Evolutionary conservation across 2,113 vertebrate species (phyloP), one percentile per base, ranked within the genome.

Genomic region (Thalassoma bifasciatum): DNA sequence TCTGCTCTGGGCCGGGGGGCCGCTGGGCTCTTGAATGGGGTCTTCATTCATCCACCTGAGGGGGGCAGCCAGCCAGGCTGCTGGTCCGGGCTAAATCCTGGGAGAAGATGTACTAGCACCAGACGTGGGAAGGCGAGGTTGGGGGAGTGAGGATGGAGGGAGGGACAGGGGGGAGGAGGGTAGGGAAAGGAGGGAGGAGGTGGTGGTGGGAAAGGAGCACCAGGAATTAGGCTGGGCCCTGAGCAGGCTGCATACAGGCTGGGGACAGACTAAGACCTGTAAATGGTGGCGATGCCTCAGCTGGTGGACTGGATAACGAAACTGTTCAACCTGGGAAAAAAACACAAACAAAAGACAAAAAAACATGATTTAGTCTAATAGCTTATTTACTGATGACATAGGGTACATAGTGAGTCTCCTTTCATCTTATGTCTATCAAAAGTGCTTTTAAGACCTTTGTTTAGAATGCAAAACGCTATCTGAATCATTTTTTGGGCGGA

Each of bases 1-100:
- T 97, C 96, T 84, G 94, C 92, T 94, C 95, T 94, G 90, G 96
- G 94, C 83, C 96, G 93, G 70, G 96, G 95, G 92, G 95, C 95
- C 83, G 96, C 93, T 54, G 96, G 92, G 93, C 96, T 98, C 94
- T 95, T 96, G 93, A 97, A 98, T 91, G 96, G 96, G 93, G 97
- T 98, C 96, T 98, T 98, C 96, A 98, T 98, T 97, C 96, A 96
- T 96, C 94, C 96, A 95, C 93, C 93, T 95, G 92, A 92, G 84
- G 89, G 91, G 94, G 94, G 95, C 95, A 94, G 95, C 79, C 64
- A 24, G 44, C 93, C 90, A 85, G 93, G 94, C 94, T 94, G 94
- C 95, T 89, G 17, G 81, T 93, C 92, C 91, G 90, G 93, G 92
- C 91, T 92, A 66, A 94, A 93, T 4, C 14, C 73, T 52, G 82